phyloP scores from a whole-genome alignment of 2,797 vertebrate species.

The Morus bassanus region DNA sequence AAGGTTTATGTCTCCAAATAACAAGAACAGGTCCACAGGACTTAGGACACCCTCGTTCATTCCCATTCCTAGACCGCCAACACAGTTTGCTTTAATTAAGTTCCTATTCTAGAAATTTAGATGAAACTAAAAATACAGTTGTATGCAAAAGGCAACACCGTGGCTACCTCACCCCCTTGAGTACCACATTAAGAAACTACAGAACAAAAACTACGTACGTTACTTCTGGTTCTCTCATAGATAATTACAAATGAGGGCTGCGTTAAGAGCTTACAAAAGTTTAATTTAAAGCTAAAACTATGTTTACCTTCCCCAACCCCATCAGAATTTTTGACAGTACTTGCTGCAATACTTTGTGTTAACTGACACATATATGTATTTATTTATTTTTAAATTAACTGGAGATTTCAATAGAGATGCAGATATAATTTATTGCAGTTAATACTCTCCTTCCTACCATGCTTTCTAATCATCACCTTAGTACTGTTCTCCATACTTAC shows the following conservation, averaged over 20 bases:
- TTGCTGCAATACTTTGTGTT: neutral
- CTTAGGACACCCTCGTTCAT: neutral
- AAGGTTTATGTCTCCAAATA: neutral
- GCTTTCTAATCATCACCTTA: neutral
- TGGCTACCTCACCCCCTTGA: neutral
- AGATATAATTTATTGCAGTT: neutral
- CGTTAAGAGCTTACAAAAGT: neutral
- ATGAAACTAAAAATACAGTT: neutral
- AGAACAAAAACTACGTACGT: accelerated
- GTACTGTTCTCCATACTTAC: neutral
- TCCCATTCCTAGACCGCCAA: neutral
- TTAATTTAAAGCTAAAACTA: neutral
- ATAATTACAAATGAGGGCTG: neutral
- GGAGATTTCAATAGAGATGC: neutral
- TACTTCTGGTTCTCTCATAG: neutral
- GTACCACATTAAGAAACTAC: neutral
- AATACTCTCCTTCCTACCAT: neutral
- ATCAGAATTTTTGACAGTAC: neutral
- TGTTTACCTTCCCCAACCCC: neutral
- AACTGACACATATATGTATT: neutral
- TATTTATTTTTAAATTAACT: neutral
- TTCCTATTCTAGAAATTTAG: neutral
- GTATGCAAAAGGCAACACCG: neutral
- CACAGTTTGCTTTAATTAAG: neutral
- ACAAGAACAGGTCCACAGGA: neutral